Conservation (phyloP, 2,113 vertebrate genomes). For the Xenopus borealis region DNA sequence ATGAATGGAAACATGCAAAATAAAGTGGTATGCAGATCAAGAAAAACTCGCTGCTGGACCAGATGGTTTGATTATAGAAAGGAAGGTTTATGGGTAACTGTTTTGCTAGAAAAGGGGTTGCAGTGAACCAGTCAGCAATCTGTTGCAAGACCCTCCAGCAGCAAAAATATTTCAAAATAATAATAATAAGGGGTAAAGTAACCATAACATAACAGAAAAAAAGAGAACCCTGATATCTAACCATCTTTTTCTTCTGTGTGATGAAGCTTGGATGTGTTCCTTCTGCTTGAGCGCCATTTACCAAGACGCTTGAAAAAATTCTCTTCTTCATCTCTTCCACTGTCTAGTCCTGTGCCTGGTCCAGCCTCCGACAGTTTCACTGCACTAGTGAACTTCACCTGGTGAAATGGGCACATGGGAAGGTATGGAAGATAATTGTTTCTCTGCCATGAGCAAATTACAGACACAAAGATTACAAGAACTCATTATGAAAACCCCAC, state of each 20-base stretch:
- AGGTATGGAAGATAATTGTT: too few species aligned
- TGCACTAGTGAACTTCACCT: slow-evolving; percentile 98
- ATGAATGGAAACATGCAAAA: slow-evolving; percentile 33
- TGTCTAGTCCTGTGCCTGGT: slow-evolving; percentile 76
- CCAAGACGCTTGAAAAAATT: slow-evolving; percentile 99
- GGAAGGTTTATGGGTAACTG: slow-evolving; percentile 47
- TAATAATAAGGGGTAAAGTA: slow-evolving; percentile 41
- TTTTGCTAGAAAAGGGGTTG: slow-evolving; percentile 41
- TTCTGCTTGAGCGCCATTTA: slow-evolving; percentile 90
- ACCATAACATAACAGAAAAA: slow-evolving; percentile 59
- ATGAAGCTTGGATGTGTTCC: slow-evolving; percentile 87
- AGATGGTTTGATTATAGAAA: slow-evolving; percentile 45
- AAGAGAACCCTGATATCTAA: slow-evolving; percentile 73
- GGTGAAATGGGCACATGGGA: not conserved
- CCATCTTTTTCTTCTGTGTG: slow-evolving; percentile 91
- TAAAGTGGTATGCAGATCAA: slow-evolving; percentile 50
- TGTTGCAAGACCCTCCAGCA: slow-evolving; percentile 36
- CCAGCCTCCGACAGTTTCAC: slow-evolving; percentile 93
- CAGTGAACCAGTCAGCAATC: slow-evolving; percentile 16
- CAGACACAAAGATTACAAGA: too few species aligned
- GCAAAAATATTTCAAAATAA: slow-evolving; percentile 48
- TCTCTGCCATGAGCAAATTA: too few species aligned
- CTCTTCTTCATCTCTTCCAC: slow-evolving; percentile 92
- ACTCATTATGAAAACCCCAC: too few species aligned
- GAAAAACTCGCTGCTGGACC: slow-evolving; percentile 3